These are phyloP conservation scores for Moxostoma hubbsi DNA, from an alignment of 2,797 vertebrate genomes.

Conservation along the genomic window DNA sequence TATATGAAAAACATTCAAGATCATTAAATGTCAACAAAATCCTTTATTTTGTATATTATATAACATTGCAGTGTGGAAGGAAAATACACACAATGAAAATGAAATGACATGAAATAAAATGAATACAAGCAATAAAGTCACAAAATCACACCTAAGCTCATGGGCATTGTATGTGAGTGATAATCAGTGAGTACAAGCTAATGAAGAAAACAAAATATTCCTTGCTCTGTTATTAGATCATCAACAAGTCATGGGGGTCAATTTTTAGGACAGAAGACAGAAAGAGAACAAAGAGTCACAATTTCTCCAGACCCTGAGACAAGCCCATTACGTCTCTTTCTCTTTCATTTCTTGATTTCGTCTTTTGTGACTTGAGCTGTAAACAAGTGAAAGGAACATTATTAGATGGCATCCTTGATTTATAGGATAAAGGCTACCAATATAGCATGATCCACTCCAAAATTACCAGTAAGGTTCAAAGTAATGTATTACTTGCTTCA, in stretches of 20 bases:
- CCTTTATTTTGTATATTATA: conserved; percentile 27
- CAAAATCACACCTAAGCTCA: conserved; percentile 28
- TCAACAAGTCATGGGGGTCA: conserved; percentile 41
- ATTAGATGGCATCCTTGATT: conserved; percentile 22
- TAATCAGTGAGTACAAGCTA: conserved; percentile 31
- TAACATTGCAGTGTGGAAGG: neutral
- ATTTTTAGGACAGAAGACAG: conserved; percentile 14
- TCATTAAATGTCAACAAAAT: neutral
- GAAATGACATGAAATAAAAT: conserved; percentile 37
- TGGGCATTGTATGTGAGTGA: conserved; percentile 22
- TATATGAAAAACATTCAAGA: neutral
- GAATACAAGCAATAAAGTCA: conserved; percentile 37
- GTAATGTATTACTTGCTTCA: neutral
- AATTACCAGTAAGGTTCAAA: neutral
- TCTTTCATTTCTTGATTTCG: conserved; percentile 68
- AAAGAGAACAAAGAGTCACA: conserved; percentile 13
- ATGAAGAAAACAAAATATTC: conserved; percentile 36
- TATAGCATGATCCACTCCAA: neutral
- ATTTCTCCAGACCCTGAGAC: conserved; percentile 20
- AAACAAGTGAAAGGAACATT: conserved; percentile 47
- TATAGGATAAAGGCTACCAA: neutral
- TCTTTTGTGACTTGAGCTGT: conserved; percentile 77
- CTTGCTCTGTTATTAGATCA: conserved; percentile 39
- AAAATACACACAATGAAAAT: conserved; percentile 3
- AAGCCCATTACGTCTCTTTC: neutral